Evolutionary conservation across 2,113 vertebrate genomes (phyloP).

Genomic region (Ursus arctos): DNA sequence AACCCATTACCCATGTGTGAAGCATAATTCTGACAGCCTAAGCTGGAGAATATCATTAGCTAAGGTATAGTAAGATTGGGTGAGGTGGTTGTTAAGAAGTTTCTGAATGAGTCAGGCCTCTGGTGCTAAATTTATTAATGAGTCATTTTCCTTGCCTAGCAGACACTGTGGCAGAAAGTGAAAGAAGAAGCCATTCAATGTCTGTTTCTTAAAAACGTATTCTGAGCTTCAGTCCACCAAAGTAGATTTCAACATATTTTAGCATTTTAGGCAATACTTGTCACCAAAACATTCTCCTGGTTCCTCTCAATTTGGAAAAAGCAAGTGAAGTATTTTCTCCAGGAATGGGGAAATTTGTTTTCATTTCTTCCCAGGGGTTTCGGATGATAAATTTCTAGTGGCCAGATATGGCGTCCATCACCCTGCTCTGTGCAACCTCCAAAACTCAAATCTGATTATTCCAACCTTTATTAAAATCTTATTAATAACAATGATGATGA

Average conservation of each 20-base stretch:
- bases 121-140: slow-evolving; percentile 43
- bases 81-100: slow-evolving; percentile 41
- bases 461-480: background rate
- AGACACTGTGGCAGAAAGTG: slow-evolving; percentile 73
- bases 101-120: slow-evolving; percentile 73
- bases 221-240: slow-evolving; percentile 23
- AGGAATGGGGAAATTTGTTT: background rate
- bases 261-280: background rate
- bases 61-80: slow-evolving; percentile 1
- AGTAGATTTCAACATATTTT: slow-evolving; percentile 20
- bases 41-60: slow-evolving; percentile 30
- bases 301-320: slow-evolving; percentile 24
- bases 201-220: slow-evolving; percentile 59
- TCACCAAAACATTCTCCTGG: background rate
- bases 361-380: background rate
- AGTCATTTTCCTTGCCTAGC: slow-evolving; percentile 70
- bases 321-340: background rate
- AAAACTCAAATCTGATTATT: background rate
- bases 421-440: background rate
- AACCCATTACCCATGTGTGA: background rate
- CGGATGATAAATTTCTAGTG: background rate
- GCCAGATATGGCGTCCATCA: background rate
- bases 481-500: background rate
- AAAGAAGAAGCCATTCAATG: slow-evolving; percentile 65
- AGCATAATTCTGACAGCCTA: background rate